A percentile compares a stretch with the other conserved stretches of the same genome.
These are phyloP conservation scores for Cossypha dichroa DNA, from an alignment of 2,797 vertebrate species.

Conservation along the genomic window DNA sequence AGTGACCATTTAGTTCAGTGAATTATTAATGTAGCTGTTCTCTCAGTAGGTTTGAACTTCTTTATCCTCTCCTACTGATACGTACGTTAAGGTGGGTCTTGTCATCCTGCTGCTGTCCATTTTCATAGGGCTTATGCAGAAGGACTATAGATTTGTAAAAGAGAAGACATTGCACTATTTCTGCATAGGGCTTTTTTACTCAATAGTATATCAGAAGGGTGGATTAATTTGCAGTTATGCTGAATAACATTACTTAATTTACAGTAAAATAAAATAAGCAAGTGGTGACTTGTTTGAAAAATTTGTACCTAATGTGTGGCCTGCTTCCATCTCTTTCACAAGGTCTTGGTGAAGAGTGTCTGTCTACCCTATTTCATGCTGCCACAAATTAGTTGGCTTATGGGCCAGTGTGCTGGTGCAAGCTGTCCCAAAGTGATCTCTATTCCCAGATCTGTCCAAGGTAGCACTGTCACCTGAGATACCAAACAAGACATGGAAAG, in stretches of 20 bases:
- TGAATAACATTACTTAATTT: background rate
- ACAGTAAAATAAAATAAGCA: background rate
- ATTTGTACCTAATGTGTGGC: background rate
- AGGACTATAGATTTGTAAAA: background rate
- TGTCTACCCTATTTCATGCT: background rate
- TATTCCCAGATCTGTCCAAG: background rate
- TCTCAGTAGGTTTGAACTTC: background rate
- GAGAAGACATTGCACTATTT: background rate
- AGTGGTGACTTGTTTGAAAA: background rate
- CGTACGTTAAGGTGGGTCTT: background rate
- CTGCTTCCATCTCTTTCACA: background rate
- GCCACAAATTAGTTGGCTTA: background rate
- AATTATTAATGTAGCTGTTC: background rate
- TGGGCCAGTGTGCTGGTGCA: background rate
- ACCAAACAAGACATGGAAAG: background rate
- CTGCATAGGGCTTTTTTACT: background rate
- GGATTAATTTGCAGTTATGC: background rate
- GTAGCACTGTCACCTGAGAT: background rate
- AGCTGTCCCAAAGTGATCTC: background rate
- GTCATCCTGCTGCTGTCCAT: background rate
- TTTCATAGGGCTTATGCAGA: background rate
- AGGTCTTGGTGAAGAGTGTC: background rate
- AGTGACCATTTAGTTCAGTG: background rate
- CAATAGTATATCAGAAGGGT: background rate
- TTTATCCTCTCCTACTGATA: background rate